Percentiles rank a stretch among this genome's conserved stretches.
These are phyloP conservation scores for Pseudorasbora parva DNA, from an alignment of 2,113 vertebrate species.

Conservation along the genomic window DNA sequence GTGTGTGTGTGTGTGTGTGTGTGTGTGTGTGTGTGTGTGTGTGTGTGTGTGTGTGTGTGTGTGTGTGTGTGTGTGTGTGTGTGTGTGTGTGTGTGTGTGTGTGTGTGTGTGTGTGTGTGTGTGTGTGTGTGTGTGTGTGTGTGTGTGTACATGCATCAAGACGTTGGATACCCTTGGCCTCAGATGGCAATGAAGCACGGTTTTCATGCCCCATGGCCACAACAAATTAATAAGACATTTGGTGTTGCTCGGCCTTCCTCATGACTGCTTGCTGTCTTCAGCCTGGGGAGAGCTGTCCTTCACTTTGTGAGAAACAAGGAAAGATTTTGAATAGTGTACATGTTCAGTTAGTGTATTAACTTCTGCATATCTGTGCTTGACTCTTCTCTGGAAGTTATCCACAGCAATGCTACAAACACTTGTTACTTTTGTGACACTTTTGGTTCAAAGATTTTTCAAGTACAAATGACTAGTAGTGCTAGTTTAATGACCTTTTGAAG, in stretches of 20 bases:
- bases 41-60: constrained; percentile 18
- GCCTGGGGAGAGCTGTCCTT: constrained; percentile 72
- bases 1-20: constrained; percentile 42
- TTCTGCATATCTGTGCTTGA: background rate
- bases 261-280: constrained; percentile 71
- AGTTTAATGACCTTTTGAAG: background rate
- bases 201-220: constrained; percentile 79
- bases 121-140: constrained; percentile 36
- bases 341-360: background rate
- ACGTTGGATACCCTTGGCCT: constrained; percentile 70
- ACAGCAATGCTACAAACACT: background rate
- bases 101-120: constrained; percentile 41
- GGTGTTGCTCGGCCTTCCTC: constrained; percentile 78
- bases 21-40: constrained; percentile 45
- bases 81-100: constrained; percentile 41
- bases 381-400: background rate
- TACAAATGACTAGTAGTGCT: background rate
- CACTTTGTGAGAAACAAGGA: constrained; percentile 41
- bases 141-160: constrained; percentile 50
- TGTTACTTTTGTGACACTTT: background rate
- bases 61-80: constrained; percentile 44
- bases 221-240: constrained; percentile 83
- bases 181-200: constrained; percentile 77
- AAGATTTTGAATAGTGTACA: background rate
- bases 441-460: background rate